Evolutionary conservation across 2,797 vertebrate species (phyloP).

Genomic region (Pristis pectinata): DNA sequence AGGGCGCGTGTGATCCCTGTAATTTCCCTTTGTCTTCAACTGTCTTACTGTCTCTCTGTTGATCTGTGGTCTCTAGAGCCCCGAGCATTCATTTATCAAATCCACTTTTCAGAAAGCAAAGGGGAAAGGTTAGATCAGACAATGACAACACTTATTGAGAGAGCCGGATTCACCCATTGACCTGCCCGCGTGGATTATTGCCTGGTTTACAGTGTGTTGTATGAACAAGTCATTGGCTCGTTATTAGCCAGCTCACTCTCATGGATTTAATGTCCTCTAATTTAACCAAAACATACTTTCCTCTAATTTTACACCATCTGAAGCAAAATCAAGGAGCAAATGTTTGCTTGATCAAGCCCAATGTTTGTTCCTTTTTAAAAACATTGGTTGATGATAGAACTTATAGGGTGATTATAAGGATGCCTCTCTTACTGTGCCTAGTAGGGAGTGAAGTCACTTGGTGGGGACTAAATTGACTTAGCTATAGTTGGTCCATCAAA

Average conservation of each 20-base stretch:
- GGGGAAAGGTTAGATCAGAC: background rate
- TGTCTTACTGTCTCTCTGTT: background rate
- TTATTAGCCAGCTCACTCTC: background rate
- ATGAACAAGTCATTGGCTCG: background rate
- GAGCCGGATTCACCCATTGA: background rate
- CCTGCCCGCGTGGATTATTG: background rate
- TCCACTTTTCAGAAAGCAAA: conserved; percentile 9
- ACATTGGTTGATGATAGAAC: background rate
- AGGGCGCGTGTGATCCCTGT: background rate
- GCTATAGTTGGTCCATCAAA: too few relatives aligned
- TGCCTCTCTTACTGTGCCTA: too few relatives aligned
- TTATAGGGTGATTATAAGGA: background rate
- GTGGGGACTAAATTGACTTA: too few relatives aligned
- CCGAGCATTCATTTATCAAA: conserved; percentile 10
- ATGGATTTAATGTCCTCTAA: background rate
- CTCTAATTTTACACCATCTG: background rate
- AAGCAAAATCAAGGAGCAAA: background rate
- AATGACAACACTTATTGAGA: background rate
- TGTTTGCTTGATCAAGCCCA: background rate
- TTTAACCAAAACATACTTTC: background rate
- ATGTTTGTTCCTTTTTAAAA: background rate
- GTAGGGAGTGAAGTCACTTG: too few relatives aligned
- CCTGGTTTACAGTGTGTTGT: background rate
- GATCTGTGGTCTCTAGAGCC: background rate
- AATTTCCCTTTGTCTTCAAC: background rate